A percentile compares a stretch with the other conserved stretches of the same genome.
Conservation (phyloP, 1,140 invertebrate genomes). For the Drosophila aff. region DNA sequence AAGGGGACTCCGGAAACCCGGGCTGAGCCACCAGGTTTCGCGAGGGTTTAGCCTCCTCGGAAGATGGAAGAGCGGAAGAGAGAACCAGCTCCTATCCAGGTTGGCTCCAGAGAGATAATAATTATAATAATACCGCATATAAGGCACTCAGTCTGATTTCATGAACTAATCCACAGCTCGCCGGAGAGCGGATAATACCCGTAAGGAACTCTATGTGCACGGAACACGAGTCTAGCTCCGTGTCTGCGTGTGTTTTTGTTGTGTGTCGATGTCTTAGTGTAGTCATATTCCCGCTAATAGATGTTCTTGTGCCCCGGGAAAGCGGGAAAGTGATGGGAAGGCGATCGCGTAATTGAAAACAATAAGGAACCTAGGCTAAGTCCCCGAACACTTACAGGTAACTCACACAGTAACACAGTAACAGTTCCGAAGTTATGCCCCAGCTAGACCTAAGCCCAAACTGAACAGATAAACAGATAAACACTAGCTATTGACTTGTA, state of each 20-base stretch:
- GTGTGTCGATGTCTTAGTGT: constrained; percentile 11
- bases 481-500: constrained; percentile 19
- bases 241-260: not conserved
- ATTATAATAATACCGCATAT: not conserved
- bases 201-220: not conserved
- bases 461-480: not conserved
- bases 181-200: not conserved
- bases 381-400: constrained; percentile 28
- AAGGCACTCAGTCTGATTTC: not conserved
- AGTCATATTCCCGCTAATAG: not conserved
- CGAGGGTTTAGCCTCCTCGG: not conserved
- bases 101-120: not conserved
- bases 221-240: not conserved
- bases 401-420: not conserved
- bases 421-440: constrained; percentile 3
- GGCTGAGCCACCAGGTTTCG: constrained; percentile 12
- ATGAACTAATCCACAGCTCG: not conserved
- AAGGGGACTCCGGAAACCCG: not conserved
- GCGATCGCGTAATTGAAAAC: constrained; percentile 16
- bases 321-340: constrained; percentile 8
- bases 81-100: not conserved
- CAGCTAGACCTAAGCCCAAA: not conserved
- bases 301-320: not conserved
- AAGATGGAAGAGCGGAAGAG: not conserved
- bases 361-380: constrained; percentile 25